phyloP scores from a whole-genome alignment of 2,797 vertebrate genomes.

The Falco peregrinus region DNA sequence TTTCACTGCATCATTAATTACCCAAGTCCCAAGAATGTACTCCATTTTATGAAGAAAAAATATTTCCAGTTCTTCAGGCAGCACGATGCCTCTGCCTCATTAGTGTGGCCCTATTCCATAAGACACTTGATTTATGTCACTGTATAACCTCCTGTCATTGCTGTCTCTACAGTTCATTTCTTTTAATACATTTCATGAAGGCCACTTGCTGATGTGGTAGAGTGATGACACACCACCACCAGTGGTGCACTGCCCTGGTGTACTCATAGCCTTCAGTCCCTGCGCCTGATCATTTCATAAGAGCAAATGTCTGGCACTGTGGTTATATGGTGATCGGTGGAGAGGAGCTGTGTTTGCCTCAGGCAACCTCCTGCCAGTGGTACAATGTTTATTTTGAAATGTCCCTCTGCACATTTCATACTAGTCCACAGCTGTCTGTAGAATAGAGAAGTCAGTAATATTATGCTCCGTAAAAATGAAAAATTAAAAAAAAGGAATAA shows the following conservation, averaged over 20 bases:
- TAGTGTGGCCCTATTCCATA: background rate
- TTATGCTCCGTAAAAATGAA: background rate
- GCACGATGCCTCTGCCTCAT: background rate
- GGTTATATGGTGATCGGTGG: background rate
- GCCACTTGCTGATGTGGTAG: background rate
- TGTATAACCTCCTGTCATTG: background rate
- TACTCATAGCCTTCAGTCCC: background rate
- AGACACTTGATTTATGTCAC: background rate
- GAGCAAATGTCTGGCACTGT: background rate
- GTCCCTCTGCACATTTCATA: slow-evolving; percentile 8
- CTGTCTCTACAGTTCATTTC: background rate
- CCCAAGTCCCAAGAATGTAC: background rate
- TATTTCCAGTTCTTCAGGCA: background rate
- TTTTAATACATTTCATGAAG: background rate
- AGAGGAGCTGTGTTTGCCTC: slow-evolving; percentile 12
- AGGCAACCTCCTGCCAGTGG: background rate
- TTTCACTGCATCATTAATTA: background rate
- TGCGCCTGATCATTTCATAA: background rate
- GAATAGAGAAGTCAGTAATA: background rate
- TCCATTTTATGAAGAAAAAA: background rate
- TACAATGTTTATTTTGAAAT: background rate
- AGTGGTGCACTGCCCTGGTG: background rate
- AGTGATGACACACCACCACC: background rate
- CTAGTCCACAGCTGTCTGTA: background rate
- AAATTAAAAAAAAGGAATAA: background rate